A percentile compares a stretch with the other conserved stretches of the same genome.
Conservation (phyloP, 2,113 vertebrate genomes). For the Protobothrops flavoviridis region DNA sequence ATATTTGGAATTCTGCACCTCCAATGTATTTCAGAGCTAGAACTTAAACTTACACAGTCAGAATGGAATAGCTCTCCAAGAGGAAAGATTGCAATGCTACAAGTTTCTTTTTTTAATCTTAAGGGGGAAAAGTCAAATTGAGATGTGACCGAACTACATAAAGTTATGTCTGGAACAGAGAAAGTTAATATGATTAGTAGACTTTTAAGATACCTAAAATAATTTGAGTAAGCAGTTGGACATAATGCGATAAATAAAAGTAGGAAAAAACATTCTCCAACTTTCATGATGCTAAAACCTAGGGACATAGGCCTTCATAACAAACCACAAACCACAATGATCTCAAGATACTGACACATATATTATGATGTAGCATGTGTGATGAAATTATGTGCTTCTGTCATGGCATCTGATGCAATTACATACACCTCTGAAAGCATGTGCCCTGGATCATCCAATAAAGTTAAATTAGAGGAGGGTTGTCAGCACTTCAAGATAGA, state of each 20-base stretch:
- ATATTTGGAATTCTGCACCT: background rate
- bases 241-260: background rate
- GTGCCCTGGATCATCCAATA: background rate
- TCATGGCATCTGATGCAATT: background rate
- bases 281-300: background rate
- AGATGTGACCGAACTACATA: background rate
- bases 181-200: background rate
- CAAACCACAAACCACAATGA: background rate
- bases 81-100: background rate
- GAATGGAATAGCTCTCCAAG: background rate
- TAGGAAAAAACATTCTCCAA: background rate
- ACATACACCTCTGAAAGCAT: background rate
- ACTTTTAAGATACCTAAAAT: background rate
- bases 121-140: background rate
- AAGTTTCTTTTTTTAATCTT: background rate
- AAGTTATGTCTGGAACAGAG: background rate
- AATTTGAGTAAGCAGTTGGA: background rate
- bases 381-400: background rate
- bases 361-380: background rate
- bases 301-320: background rate
- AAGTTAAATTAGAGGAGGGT: background rate
- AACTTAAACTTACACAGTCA: background rate
- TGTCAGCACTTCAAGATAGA: background rate
- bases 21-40: background rate
- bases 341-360: background rate